Conservation (phyloP, 37 sponge, comb jelly and placozoan genomes). For the Ianthella basta region DNA sequence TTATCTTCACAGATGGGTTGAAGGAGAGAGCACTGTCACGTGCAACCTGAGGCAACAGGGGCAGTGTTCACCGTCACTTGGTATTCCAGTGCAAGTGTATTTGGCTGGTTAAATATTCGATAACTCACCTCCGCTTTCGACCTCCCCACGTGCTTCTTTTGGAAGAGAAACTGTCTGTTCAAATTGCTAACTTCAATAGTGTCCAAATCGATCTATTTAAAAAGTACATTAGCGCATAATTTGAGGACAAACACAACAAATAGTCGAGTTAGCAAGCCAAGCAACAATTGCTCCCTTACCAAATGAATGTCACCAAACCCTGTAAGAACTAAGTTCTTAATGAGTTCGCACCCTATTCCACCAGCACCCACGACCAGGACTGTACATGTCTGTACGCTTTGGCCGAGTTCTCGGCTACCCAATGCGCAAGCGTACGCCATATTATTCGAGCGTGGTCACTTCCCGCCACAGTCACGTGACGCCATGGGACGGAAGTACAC, state of each 20-base stretch:
- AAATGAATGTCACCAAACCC: conserved; percentile 87
- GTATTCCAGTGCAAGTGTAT: not conserved
- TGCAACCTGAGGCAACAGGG: conserved; percentile 66
- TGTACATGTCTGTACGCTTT: conserved; percentile 3
- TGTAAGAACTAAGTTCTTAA: conserved; percentile 95
- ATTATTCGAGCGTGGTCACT: not conserved
- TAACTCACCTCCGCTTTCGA: conserved; percentile 82
- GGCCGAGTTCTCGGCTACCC: conserved; percentile 1
- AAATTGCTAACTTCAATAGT: conserved; percentile 99
- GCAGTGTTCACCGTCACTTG: not conserved
- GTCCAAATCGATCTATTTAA: conserved; percentile 90
- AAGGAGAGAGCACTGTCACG: conserved; percentile 83
- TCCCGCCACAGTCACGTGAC: not conserved
- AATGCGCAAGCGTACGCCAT: conserved; percentile 1
- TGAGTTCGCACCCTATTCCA: conserved; percentile 98
- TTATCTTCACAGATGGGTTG: conserved; percentile 86
- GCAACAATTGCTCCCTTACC: conserved; percentile 42
- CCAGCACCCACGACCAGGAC: conserved; percentile 99
- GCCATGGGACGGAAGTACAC: too few species aligned
- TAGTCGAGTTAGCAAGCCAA: not conserved
- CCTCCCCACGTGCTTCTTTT: conserved; percentile 94
- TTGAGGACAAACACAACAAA: not conserved
- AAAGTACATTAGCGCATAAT: not conserved
- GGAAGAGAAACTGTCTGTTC: conserved; percentile 98
- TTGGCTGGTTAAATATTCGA: not conserved